Base-by-base conservation (phyloP, 2,113 vertebrate species). In the Acrocephalus kingi region DNA sequence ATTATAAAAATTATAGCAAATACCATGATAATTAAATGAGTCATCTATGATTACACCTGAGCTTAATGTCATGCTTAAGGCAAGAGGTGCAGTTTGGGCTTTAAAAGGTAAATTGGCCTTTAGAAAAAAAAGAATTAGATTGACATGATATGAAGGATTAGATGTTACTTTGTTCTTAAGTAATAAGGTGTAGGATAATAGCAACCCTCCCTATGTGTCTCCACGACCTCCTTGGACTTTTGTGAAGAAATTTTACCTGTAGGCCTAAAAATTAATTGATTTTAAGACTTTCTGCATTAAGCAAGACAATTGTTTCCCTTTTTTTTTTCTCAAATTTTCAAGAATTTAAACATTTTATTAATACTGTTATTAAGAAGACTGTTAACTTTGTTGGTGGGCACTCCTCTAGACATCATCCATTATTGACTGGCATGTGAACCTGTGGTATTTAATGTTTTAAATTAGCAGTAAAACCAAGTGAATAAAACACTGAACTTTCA, bases 1-100 rank as follows among this genome's bases (percentile, higher is more conserved):
- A 90, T 66, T 95, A 91, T 68, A 90, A 95, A 93, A 87, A 87
- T 82, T 78, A 62, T 17, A 80, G 45, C 46, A 87, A 73, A 73
- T 51, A 72, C 7, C 28, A 41, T 64, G 22, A 93, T 79, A 75
- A 94, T 95, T 93, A 90, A 96, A 66, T 83, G 86, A 93, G n/a
- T 89, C 62, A 63, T 59, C 69, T 82, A 13, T 89, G 49, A 72
- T 67, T 93, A 67, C 19, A 75, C 8, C 43, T 74, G 21, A 75
- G 9, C 22, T 72, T 90, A 87, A 68, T 87, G 75, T 45, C 71
- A 69, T 25, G 45, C 78, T 91, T 68, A 76, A 88, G 37, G 82
- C 78, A 93, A 82, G 37, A 83, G 31, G 24, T 84, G 22, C 24
- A 54, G 23, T 82, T 95, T n/a, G 23, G 37, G 30, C 24, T 90